Evolutionary conservation across 2,797 vertebrate species (phyloP).

Genomic region (Discoglossus pictus): DNA sequence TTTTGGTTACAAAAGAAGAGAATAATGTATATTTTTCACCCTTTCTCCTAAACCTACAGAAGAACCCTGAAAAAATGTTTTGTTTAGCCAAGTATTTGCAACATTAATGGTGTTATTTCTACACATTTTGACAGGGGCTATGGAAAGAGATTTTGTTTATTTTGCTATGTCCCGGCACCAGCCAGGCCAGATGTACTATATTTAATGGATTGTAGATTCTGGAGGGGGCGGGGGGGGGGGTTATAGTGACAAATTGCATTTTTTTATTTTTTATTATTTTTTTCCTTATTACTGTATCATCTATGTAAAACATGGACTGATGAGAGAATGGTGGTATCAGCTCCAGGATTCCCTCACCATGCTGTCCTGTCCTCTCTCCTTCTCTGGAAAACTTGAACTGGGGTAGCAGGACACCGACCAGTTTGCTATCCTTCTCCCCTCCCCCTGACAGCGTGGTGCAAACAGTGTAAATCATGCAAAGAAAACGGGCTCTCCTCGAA

Average conservation of each 20-base stretch:
- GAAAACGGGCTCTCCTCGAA: conserved; percentile 81
- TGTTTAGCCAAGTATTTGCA: conserved; percentile 42
- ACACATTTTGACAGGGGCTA: conserved; percentile 38
- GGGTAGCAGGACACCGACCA: conserved; percentile 72
- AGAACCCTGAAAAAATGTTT: conserved; percentile 32
- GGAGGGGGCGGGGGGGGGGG: conserved; percentile 35
- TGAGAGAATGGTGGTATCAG: conserved; percentile 1
- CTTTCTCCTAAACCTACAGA: conserved; percentile 1
- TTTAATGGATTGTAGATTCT: conserved; percentile 37
- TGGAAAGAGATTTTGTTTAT: conserved; percentile 29
- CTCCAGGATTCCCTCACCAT: conserved; percentile 1
- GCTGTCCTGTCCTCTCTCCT: conserved; percentile 50
- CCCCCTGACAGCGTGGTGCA: conserved; percentile 52
- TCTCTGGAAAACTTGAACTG: conserved; percentile 82
- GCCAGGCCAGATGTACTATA: conserved; percentile 38
- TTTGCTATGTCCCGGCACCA: conserved; percentile 31
- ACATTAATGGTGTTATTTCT: conserved; percentile 40
- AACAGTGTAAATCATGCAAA: conserved; percentile 84
- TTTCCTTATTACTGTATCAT: conserved; percentile 17
- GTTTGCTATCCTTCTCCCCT: conserved; percentile 44
- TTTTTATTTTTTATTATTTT: conserved; percentile 8
- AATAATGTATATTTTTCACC: conserved; percentile 28
- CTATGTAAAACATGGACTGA: conserved; percentile 13
- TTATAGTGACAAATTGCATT: conserved; percentile 43
- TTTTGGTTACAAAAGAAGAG: conserved; percentile 12